These are phyloP conservation scores for Agrotis ipsilon DNA, from an alignment of 2,888 invertebrate species.

Conservation along the genomic window DNA sequence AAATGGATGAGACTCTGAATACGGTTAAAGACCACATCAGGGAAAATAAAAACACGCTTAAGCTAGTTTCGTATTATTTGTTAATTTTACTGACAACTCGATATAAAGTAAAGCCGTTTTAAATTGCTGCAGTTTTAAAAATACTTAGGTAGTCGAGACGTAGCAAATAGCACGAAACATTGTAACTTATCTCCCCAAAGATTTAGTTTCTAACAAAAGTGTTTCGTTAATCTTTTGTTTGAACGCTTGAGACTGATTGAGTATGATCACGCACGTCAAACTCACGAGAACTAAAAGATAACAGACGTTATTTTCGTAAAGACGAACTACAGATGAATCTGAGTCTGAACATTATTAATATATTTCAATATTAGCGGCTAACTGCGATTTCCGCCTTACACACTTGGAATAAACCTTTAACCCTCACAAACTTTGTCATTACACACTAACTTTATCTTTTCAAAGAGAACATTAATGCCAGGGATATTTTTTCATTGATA, in stretches of 20 bases:
- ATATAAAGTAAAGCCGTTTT: background rate
- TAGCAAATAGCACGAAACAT: slow-evolving; percentile 6
- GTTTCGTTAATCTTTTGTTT: slow-evolving; percentile 54
- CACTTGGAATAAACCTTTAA: background rate
- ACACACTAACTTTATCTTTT: too few species aligned
- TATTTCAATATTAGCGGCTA: background rate
- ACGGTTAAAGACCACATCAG: too few species aligned
- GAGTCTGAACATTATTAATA: background rate
- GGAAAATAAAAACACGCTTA: too few species aligned
- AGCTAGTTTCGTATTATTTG: background rate
- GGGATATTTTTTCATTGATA: background rate
- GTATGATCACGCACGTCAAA: slow-evolving; percentile 56
- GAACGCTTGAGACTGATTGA: slow-evolving; percentile 45
- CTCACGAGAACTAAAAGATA: slow-evolving; percentile 48
- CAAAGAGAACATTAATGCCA: background rate
- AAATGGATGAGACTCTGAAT: too few species aligned
- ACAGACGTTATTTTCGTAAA: slow-evolving; percentile 42
- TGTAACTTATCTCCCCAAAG: slow-evolving; percentile 26
- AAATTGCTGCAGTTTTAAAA: slow-evolving; percentile 9
- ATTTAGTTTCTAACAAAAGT: slow-evolving; percentile 39
- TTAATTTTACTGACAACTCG: background rate
- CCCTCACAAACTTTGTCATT: background rate
- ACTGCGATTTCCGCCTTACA: background rate
- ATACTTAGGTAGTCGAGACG: background rate
- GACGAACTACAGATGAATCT: slow-evolving; percentile 35